A percentile compares a stretch with the other conserved stretches of the same genome.
Evolutionary conservation across 1,140 invertebrate genomes (phyloP).

Genomic region (Oppia nitens): DNA sequence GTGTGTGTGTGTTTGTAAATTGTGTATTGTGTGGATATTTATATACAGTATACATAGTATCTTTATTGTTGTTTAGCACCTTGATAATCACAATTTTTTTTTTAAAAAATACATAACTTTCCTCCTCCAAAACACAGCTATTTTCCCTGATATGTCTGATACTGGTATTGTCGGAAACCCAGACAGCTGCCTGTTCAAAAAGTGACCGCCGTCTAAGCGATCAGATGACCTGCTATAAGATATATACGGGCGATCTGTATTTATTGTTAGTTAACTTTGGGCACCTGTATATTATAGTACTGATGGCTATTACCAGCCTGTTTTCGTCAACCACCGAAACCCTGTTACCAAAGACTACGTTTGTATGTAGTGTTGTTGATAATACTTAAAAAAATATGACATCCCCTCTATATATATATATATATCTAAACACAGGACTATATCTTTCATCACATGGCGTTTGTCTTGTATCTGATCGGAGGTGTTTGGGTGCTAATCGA

Average conservation of each 20-base stretch:
- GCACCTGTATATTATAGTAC: not conserved
- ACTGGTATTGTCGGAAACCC: not conserved
- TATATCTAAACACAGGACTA: no score
- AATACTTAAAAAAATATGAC: no score
- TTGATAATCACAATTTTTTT: no score
- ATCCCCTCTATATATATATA: no score
- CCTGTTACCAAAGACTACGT: not conserved
- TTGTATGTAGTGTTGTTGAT: not conserved
- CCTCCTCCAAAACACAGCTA: no score
- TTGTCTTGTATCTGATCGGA: not conserved
- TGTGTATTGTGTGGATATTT: no score
- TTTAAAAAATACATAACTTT: no score
- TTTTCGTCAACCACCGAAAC: not conserved
- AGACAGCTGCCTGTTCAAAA: not conserved
- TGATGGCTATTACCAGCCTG: not conserved
- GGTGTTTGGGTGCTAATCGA: not conserved
- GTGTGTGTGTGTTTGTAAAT: no score
- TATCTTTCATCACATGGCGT: not conserved
- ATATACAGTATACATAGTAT: no score
- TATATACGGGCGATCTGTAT: not conserved
- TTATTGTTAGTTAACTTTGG: not conserved
- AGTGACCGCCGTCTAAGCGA: not conserved
- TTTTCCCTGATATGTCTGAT: not conserved
- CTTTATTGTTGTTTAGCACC: no score
- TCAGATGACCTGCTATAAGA: not conserved